These are phyloP conservation scores for Eumerus sabulonum DNA, from an alignment of 2,888 invertebrate genomes.

Conservation along the genomic window DNA sequence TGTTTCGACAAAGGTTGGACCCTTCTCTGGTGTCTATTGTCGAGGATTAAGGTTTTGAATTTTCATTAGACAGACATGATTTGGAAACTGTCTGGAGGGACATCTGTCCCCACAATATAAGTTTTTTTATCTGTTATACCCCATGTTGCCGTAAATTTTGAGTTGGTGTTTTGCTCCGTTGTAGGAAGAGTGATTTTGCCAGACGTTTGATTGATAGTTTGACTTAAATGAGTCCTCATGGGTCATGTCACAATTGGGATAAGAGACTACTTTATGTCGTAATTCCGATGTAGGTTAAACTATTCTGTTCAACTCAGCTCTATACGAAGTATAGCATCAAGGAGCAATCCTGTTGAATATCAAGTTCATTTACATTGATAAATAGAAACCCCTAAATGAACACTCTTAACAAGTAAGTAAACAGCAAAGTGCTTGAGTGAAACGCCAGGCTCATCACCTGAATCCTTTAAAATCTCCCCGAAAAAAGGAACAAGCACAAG, in stretches of 20 bases:
- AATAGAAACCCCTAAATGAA: no score
- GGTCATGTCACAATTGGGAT: no score
- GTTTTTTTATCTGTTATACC: constrained; percentile 17
- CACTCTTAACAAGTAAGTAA: neutral
- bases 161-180: neutral
- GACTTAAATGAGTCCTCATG: no score
- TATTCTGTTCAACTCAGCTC: no score
- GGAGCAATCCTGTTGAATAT: no score
- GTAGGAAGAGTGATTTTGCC: no score
- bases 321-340: no score
- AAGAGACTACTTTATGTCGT: no score
- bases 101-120: constrained; percentile 1
- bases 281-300: no score
- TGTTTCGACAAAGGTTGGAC: no score
- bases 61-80: constrained; percentile 21
- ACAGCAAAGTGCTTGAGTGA: neutral
- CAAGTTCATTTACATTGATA: no score
- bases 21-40: constrained; percentile 3
- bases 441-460: neutral
- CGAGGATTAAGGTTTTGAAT: neutral
- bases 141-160: constrained; percentile 23
- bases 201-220: no score
- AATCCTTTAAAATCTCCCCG: neutral
- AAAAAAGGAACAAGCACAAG: neutral
- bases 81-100: constrained; percentile 31